Evolutionary conservation across 2,797 vertebrate genomes (phyloP).

Genomic region (Malacoraja senta): DNA sequence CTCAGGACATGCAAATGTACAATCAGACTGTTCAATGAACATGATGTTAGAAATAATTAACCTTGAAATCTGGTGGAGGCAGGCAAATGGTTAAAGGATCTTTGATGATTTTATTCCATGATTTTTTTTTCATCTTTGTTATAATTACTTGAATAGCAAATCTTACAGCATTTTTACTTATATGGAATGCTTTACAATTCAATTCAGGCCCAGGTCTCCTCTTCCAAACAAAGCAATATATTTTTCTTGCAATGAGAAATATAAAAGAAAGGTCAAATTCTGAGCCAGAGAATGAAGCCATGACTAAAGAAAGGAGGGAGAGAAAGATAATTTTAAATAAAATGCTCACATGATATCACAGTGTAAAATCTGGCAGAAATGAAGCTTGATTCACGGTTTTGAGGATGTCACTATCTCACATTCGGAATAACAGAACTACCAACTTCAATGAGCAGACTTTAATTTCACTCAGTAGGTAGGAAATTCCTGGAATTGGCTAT

Average conservation of each 20-base stretch:
- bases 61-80: background rate
- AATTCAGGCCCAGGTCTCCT: background rate
- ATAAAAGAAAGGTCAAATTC: background rate
- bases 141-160: no score
- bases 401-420: background rate
- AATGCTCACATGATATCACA: background rate
- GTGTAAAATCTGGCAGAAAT: background rate
- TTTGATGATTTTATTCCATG: background rate
- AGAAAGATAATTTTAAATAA: background rate
- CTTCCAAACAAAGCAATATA: background rate
- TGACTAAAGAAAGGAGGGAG: background rate
- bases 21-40: slow-evolving; percentile 15
- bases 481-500: background rate
- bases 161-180: background rate
- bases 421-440: background rate
- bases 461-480: background rate
- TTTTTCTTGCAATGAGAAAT: background rate
- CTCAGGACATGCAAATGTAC: background rate
- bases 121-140: background rate
- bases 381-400: background rate
- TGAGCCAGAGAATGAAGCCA: background rate
- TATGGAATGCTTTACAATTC: background rate
- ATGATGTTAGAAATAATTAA: background rate
- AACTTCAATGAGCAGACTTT: background rate
- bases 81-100: background rate